phyloP scores from a whole-genome alignment of 1,140 invertebrate genomes.

The Conus betulinus region DNA sequence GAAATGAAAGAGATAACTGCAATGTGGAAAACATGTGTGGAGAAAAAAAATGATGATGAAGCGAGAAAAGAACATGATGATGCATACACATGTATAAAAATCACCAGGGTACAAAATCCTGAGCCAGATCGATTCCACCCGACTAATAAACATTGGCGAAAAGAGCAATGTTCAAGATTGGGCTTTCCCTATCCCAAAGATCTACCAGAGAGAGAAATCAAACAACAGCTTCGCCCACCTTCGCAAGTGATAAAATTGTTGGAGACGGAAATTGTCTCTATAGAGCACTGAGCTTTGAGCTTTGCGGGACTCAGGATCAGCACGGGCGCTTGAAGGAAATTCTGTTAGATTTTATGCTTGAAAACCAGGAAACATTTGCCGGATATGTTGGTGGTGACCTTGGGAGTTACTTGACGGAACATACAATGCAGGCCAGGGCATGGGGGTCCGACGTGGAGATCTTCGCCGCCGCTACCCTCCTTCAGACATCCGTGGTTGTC shows the following conservation, averaged over 20 bases:
- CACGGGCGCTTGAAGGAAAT: conserved; percentile 16
- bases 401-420: too few relatives aligned
- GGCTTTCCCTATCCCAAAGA: conserved; percentile 18
- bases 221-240: conserved; percentile 8
- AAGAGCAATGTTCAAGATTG: conserved; percentile 17
- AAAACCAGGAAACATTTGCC: conserved; percentile 27
- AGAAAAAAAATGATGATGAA: too few relatives aligned
- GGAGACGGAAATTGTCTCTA: not conserved
- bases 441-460: conserved; percentile 24
- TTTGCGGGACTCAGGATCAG: not conserved
- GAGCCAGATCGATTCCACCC: too few relatives aligned
- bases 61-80: too few relatives aligned
- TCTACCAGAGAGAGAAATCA: conserved; percentile 12
- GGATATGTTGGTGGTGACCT: too few relatives aligned
- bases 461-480: conserved; percentile 23
- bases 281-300: not conserved
- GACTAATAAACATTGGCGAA: conserved; percentile 19
- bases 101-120: too few relatives aligned
- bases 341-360: conserved; percentile 23
- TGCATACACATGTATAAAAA: too few relatives aligned
- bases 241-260: not conserved
- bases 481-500: conserved; percentile 10
- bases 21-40: too few relatives aligned
- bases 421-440: conserved; percentile 23
- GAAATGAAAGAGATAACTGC: too few relatives aligned